Percentiles rank a stretch among this genome's conserved stretches.
phyloP scores from a whole-genome alignment of 2,113 vertebrate species.

The Irena cyanogastra region DNA sequence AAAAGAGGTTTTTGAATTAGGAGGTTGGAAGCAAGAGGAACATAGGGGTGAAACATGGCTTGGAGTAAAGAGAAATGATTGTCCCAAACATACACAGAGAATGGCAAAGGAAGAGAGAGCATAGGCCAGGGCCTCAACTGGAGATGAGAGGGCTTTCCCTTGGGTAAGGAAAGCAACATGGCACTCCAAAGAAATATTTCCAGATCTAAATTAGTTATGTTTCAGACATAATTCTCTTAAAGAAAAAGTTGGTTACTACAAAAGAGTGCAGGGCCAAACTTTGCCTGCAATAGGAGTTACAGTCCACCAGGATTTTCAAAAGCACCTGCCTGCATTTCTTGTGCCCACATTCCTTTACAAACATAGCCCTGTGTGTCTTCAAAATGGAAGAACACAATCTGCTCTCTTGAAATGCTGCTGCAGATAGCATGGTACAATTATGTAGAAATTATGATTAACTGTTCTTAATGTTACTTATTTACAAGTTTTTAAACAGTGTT shows the following conservation, averaged over 20 bases:
- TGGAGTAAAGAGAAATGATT: conserved; percentile 26
- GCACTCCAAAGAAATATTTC: background rate
- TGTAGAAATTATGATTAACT: background rate
- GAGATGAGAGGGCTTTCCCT: background rate
- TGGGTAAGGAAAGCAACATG: background rate
- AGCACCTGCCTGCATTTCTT: background rate
- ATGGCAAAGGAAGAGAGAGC: background rate
- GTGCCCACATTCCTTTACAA: background rate
- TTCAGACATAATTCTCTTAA: background rate
- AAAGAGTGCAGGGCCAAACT: background rate
- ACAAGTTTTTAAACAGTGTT: background rate
- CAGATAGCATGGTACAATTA: background rate
- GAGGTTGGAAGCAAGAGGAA: conserved; percentile 37
- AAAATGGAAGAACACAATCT: background rate
- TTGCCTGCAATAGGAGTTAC: background rate
- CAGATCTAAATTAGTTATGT: background rate
- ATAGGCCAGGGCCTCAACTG: background rate
- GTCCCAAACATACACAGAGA: conserved; percentile 6
- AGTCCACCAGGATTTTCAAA: background rate
- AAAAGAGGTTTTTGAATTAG: conserved; percentile 50
- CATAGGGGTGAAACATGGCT: conserved; percentile 6
- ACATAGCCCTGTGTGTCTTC: background rate
- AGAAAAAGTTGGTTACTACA: background rate
- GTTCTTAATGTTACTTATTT: background rate
- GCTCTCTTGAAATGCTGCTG: background rate